Percentiles rank a stretch among this genome's conserved stretches.
Evolutionary conservation across 2,113 vertebrate genomes (phyloP).

Genomic region (Sturnus vulgaris): DNA sequence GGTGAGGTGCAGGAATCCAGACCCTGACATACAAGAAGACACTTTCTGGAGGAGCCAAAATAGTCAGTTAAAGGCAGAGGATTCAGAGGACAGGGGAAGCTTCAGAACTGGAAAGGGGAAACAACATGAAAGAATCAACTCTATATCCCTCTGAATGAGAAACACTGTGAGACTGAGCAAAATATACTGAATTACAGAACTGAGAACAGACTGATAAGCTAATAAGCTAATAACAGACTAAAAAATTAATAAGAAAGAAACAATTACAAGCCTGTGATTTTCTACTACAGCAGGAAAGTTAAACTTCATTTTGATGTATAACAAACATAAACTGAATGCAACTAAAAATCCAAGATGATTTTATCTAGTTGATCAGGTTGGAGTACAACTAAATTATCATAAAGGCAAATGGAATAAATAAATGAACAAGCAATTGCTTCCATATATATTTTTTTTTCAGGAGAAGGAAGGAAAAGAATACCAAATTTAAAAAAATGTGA

Average conservation of each 20-base stretch:
- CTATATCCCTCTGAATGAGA: not conserved
- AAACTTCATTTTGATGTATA: not conserved
- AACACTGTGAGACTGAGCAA: not conserved
- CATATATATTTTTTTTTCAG: not conserved
- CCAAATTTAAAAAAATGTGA: fast-evolving
- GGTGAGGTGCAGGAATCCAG: not conserved
- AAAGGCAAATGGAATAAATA: not conserved
- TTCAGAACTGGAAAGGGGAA: not conserved
- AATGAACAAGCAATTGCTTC: not conserved
- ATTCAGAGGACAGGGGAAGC: not conserved
- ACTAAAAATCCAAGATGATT: not conserved
- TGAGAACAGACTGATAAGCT: not conserved
- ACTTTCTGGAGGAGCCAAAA: not conserved
- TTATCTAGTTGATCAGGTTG: not conserved
- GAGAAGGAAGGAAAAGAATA: not conserved
- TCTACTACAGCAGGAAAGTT: not conserved
- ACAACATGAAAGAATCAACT: not conserved
- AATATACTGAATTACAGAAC: not conserved
- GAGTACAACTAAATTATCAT: not conserved
- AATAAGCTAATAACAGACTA: not conserved
- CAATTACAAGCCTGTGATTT: not conserved
- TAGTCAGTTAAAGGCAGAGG: not conserved
- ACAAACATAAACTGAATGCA: not conserved
- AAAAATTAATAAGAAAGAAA: not conserved
- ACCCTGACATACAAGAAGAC: not conserved